Evolutionary conservation across 2,797 vertebrate species (phyloP).

Genomic region (Oreochromis mossambicus): DNA sequence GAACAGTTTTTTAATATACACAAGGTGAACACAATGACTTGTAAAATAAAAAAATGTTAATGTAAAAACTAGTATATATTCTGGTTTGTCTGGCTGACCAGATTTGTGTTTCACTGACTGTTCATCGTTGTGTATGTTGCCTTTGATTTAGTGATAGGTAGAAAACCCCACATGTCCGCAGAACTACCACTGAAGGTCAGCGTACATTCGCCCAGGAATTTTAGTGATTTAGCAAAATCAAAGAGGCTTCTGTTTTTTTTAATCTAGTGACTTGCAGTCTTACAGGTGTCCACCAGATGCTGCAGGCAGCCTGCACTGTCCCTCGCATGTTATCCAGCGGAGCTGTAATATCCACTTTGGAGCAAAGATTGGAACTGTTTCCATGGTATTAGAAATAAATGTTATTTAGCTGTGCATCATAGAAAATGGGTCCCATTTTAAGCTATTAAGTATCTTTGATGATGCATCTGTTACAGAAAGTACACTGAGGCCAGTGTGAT

Average conservation of each 20-base stretch:
- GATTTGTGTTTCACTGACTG: conserved; percentile 29
- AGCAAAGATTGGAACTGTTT: conserved; percentile 26
- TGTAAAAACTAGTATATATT: neutral
- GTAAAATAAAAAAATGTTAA: neutral
- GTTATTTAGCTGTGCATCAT: conserved; percentile 32
- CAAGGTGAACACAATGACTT: neutral
- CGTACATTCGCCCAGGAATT: conserved; percentile 4
- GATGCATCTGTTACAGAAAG: conserved; percentile 18
- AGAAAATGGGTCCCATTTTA: conserved; percentile 30
- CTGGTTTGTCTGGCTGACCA: neutral
- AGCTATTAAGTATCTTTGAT: conserved; percentile 46
- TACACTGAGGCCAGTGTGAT: neutral
- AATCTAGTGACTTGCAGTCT: conserved; percentile 56
- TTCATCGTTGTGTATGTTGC: conserved; percentile 41
- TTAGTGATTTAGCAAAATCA: conserved; percentile 49
- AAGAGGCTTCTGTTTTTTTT: conserved; percentile 28
- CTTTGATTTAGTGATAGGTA: conserved; percentile 40
- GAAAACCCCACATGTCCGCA: neutral
- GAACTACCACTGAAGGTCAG: conserved; percentile 8
- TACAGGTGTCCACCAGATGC: conserved; percentile 76
- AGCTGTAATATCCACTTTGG: conserved; percentile 24
- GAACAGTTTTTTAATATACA: neutral
- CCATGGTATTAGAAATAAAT: conserved; percentile 39
- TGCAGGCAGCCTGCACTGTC: conserved; percentile 53
- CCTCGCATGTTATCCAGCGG: conserved; percentile 15